Evolutionary conservation across 2,113 vertebrate species (phyloP).

Genomic region (Anseranas semipalmata): DNA sequence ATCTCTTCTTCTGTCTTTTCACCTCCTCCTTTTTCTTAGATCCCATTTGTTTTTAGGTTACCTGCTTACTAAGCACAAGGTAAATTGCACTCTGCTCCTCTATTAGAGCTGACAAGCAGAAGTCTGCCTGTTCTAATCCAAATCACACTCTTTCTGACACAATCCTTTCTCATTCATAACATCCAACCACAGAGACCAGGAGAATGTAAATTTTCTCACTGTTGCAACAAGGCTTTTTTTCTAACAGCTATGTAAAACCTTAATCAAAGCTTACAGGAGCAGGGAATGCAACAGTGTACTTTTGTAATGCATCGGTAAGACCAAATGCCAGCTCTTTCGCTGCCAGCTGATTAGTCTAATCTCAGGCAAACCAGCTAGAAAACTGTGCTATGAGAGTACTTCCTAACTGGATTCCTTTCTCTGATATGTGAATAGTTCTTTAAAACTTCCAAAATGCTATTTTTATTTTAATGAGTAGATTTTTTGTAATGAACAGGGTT

Average conservation of each 20-base stretch:
- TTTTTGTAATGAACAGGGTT: neutral
- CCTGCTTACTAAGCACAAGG: neutral
- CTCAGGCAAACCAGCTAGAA: constrained; percentile 31
- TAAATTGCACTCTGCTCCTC: neutral
- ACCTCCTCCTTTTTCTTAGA: neutral
- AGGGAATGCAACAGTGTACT: neutral
- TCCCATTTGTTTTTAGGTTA: neutral
- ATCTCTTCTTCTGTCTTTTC: neutral
- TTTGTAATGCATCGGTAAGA: constrained; percentile 18
- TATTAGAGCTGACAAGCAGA: neutral
- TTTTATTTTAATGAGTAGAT: neutral
- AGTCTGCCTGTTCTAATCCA: neutral
- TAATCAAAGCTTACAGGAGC: constrained; percentile 38
- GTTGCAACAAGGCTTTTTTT: neutral
- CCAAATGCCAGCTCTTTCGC: neutral
- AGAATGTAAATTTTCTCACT: neutral
- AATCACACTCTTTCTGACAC: neutral
- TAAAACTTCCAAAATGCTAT: neutral
- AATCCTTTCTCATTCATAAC: neutral
- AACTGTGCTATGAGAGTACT: neutral
- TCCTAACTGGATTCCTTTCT: neutral
- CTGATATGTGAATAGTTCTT: neutral
- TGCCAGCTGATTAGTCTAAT: constrained; percentile 39
- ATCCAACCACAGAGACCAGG: neutral
- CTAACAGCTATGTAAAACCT: neutral